A percentile compares a stretch with the other conserved stretches of the same genome.
These are phyloP conservation scores for Drosophila tripunctata DNA, from an alignment of 2,888 invertebrate genomes.

Conservation along the genomic window DNA sequence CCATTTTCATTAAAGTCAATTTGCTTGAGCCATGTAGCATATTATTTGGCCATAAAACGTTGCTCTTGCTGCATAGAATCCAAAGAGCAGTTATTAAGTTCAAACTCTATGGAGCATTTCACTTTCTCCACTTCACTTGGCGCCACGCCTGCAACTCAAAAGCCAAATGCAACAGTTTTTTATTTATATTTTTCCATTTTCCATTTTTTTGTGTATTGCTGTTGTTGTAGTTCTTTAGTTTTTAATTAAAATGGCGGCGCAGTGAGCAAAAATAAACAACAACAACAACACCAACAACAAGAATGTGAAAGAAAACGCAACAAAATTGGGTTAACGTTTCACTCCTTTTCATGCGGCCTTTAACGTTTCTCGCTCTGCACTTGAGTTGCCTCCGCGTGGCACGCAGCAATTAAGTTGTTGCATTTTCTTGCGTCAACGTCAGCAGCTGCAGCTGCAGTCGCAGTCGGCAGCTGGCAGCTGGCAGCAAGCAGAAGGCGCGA, in stretches of 20 bases:
- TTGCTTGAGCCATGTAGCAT: conserved; percentile 50
- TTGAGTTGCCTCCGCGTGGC: conserved; percentile 51
- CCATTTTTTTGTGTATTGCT: not conserved
- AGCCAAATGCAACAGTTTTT: conserved; percentile 54
- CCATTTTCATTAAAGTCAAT: conserved; percentile 62
- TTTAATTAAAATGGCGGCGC: conserved; percentile 66
- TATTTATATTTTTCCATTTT: conserved; percentile 21
- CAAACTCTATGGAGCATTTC: conserved; percentile 28
- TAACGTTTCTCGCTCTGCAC: conserved; percentile 21
- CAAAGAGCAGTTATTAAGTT: conserved; percentile 60
- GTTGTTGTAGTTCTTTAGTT: conserved; percentile 37
- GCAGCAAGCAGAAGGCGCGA: conserved; percentile 32
- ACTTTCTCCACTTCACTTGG: conserved; percentile 18
- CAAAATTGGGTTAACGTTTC: conserved; percentile 65
- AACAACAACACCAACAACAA: too few species aligned
- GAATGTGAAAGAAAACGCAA: conserved; percentile 22
- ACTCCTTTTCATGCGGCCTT: not conserved
- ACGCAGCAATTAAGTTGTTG: conserved; percentile 75
- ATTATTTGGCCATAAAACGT: conserved; percentile 67
- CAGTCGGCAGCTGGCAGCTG: conserved; percentile 4
- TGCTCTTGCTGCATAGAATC: conserved; percentile 48
- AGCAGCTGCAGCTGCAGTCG: not conserved
- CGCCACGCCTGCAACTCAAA: conserved; percentile 12
- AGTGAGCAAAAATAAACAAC: conserved; percentile 19
- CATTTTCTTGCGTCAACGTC: conserved; percentile 37